A percentile compares a stretch with the other conserved stretches of the same genome.
Evolutionary conservation across 2,113 vertebrate genomes (phyloP).

Genomic region (Grallaria varia): DNA sequence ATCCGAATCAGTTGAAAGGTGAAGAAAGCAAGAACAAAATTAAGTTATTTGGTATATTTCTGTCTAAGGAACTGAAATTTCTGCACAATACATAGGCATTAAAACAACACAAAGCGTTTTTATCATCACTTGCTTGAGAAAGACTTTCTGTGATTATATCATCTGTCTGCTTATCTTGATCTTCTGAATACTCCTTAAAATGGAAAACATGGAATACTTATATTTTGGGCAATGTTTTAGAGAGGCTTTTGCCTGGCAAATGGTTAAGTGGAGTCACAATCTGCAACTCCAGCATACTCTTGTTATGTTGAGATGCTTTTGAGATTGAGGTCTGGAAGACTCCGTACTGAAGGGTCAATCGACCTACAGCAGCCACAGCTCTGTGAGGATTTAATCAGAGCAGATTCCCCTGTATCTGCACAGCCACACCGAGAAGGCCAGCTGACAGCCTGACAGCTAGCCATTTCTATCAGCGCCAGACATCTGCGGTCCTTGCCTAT

Average conservation of each 20-base stretch:
- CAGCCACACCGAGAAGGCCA: neutral
- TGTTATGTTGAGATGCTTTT: neutral
- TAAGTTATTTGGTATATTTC: neutral
- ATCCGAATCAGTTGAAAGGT: neutral
- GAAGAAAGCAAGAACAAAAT: neutral
- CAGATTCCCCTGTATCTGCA: neutral
- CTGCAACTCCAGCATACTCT: neutral
- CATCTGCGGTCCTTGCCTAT: rapidly evolving
- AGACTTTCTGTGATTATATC: neutral
- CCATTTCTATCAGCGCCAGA: neutral
- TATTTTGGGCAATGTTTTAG: neutral
- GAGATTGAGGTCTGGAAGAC: neutral
- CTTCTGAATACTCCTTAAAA: conserved; percentile 1
- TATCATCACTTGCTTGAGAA: neutral
- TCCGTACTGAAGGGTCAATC: rapidly evolving
- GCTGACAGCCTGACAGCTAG: neutral
- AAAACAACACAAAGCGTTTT: neutral
- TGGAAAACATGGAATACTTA: neutral
- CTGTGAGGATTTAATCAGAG: neutral
- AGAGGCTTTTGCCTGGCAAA: neutral
- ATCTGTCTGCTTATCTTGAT: neutral
- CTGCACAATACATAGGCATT: neutral
- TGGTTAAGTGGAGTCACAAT: neutral
- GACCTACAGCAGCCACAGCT: neutral
- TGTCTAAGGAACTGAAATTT: neutral